Percentiles rank a stretch among this genome's conserved stretches.
These are phyloP conservation scores for Muscicapa comitata DNA, from an alignment of 2,797 vertebrate genomes.

Conservation along the genomic window DNA sequence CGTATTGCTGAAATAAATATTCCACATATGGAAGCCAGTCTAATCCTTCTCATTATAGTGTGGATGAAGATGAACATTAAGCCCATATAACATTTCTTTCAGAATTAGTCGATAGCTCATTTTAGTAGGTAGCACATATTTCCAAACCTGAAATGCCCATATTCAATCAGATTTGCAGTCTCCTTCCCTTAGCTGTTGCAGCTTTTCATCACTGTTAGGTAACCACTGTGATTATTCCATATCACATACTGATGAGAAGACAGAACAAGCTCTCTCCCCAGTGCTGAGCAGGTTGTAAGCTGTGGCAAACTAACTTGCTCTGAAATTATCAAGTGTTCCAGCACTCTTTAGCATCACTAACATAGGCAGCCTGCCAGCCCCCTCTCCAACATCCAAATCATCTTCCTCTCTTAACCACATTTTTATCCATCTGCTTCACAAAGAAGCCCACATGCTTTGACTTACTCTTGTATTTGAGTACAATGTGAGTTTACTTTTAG, in stretches of 20 bases:
- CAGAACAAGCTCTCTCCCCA: slow-evolving; percentile 69
- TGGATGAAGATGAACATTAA: slow-evolving; percentile 84
- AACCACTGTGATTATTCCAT: slow-evolving; percentile 71
- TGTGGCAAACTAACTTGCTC: slow-evolving; percentile 67
- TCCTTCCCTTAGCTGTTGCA: slow-evolving; percentile 57
- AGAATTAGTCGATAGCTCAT: slow-evolving; percentile 86
- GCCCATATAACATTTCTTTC: slow-evolving; percentile 82
- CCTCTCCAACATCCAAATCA: slow-evolving; percentile 54
- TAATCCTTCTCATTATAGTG: slow-evolving; percentile 83
- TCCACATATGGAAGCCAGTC: slow-evolving; percentile 79
- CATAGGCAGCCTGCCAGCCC: slow-evolving; percentile 63
- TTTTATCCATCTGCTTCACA: slow-evolving; percentile 74
- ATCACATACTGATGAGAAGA: slow-evolving; percentile 74
- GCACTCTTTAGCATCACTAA: slow-evolving; percentile 59
- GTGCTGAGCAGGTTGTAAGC: slow-evolving; percentile 69
- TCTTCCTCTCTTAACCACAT: slow-evolving; percentile 67
- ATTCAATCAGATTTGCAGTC: slow-evolving; percentile 76
- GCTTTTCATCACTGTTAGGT: slow-evolving; percentile 74
- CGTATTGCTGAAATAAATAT: slow-evolving; percentile 86
- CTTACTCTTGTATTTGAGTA: slow-evolving; percentile 67
- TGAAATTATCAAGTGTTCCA: slow-evolving; percentile 71
- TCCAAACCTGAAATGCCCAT: slow-evolving; percentile 76
- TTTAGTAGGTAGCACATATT: slow-evolving; percentile 81
- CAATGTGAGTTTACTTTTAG: slow-evolving; percentile 40
- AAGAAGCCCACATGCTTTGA: slow-evolving; percentile 66